Conservation (phyloP, 1,140 invertebrate genomes). For the Philaenus spumarius region DNA sequence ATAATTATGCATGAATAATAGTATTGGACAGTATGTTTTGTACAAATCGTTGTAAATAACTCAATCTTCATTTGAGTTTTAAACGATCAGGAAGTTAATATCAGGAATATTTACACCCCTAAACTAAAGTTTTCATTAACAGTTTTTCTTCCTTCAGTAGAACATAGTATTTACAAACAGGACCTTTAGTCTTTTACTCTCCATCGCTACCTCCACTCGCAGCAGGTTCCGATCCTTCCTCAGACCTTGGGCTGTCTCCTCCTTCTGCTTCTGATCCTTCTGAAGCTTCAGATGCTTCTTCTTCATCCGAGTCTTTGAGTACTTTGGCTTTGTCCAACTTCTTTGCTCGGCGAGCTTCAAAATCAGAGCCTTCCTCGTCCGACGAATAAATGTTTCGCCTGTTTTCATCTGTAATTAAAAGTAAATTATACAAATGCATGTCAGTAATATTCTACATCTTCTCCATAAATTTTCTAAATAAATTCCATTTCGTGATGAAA, state of each 20-base stretch:
- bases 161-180: no score
- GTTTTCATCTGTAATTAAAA: slow-evolving; percentile 32
- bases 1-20: no score
- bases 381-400: slow-evolving; percentile 82
- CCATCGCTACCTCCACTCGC: not conserved
- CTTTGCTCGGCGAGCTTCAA: slow-evolving; percentile 67
- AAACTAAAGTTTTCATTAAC: no score
- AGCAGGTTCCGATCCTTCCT: slow-evolving; percentile 11
- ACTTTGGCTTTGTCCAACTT: slow-evolving; percentile 71
- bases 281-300: slow-evolving; percentile 30
- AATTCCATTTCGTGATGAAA: not conserved
- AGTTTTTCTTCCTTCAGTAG: no score
- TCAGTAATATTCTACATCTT: not conserved
- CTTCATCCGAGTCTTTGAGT: slow-evolving; percentile 76
- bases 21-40: no score
- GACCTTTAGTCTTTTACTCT: no score
- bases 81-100: no score
- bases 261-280: slow-evolving; percentile 21
- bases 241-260: slow-evolving; percentile 7
- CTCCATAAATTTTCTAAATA: not conserved
- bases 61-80: no score
- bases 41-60: no score
- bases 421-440: no score
- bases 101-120: no score
- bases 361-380: slow-evolving; percentile 83